phyloP scores from a whole-genome alignment of 1,140 invertebrate species.

The Penaeus vannamei region DNA sequence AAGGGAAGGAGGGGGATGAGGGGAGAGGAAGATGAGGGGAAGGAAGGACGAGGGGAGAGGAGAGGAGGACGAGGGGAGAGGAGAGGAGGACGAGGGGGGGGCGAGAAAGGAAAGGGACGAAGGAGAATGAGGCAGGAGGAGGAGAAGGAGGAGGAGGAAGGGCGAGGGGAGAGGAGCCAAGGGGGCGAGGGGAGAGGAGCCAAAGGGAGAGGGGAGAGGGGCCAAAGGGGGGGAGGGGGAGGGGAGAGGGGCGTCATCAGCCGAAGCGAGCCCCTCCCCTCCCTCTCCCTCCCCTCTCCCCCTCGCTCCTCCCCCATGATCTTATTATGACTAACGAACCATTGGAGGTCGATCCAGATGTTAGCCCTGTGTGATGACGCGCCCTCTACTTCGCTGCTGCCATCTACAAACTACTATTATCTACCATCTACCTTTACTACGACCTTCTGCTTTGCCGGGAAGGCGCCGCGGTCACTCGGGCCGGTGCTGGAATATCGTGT shows the following conservation, averaged over 20 bases:
- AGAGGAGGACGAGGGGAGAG: not conserved
- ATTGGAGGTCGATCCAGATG: conserved; percentile 53
- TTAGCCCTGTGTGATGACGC: conserved; percentile 21
- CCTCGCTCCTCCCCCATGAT: conserved; percentile 19
- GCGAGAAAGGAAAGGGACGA: no score
- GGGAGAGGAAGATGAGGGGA: not conserved
- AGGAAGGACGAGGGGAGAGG: not conserved
- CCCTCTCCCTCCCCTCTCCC: conserved; percentile 18
- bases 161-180: no score
- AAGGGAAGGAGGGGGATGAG: not conserved
- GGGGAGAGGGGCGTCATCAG: conserved; percentile 29
- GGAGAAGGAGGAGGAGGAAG: no score
- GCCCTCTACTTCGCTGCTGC: conserved; percentile 3
- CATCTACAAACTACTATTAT: no score
- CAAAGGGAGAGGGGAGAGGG: not conserved
- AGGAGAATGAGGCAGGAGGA: no score
- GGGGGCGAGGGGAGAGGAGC: not conserved
- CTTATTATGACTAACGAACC: conserved; percentile 52
- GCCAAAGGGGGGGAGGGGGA: not conserved
- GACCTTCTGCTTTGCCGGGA: no score
- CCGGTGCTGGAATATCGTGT: no score
- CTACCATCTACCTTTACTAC: no score
- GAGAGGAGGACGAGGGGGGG: not conserved
- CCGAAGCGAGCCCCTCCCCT: conserved; percentile 4
- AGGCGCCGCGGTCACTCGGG: no score